phyloP scores from a whole-genome alignment of 2,888 invertebrate species.

The Caenorhabditis plicata region DNA sequence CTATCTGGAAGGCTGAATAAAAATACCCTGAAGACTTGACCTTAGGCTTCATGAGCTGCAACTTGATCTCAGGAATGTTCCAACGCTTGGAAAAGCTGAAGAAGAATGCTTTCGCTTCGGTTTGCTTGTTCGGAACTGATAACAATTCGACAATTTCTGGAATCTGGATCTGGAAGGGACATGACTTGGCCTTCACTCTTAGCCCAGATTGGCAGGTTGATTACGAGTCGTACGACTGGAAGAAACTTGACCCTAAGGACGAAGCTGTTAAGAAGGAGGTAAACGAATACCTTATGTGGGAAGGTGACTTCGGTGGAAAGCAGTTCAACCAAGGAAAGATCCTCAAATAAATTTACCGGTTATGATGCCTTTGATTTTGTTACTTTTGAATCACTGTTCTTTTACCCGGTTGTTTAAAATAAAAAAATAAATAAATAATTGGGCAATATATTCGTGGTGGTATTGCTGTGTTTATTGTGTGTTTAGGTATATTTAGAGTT shows the following conservation, averaged over 20 bases:
- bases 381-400: too few relatives aligned
- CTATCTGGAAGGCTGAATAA: slow-evolving; percentile 96
- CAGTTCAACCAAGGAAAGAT: slow-evolving; percentile 97
- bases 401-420: too few relatives aligned
- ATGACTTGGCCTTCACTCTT: slow-evolving; percentile 83
- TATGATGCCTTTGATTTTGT: too few relatives aligned
- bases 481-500: too few relatives aligned
- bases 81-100: slow-evolving; percentile 97
- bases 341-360: slow-evolving; percentile 87
- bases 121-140: slow-evolving; percentile 88
- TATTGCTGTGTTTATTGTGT: too few relatives aligned
- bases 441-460: too few relatives aligned
- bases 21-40: slow-evolving; percentile 88
- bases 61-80: slow-evolving; percentile 93
- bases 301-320: slow-evolving; percentile 82
- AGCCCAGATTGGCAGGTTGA: slow-evolving; percentile 73
- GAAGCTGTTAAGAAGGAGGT: slow-evolving; percentile 73
- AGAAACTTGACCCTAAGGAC: slow-evolving; percentile 81
- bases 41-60: slow-evolving; percentile 95
- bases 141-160: slow-evolving; percentile 90
- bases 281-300: slow-evolving; percentile 64
- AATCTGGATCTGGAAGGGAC: slow-evolving; percentile 97
- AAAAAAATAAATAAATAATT: too few relatives aligned
- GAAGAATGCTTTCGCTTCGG: slow-evolving; percentile 90
- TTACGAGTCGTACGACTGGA: slow-evolving; percentile 94